A percentile compares a stretch with the other conserved stretches of the same genome.
Conservation (phyloP, 2,113 vertebrate species). For the Petromus typicus region DNA sequence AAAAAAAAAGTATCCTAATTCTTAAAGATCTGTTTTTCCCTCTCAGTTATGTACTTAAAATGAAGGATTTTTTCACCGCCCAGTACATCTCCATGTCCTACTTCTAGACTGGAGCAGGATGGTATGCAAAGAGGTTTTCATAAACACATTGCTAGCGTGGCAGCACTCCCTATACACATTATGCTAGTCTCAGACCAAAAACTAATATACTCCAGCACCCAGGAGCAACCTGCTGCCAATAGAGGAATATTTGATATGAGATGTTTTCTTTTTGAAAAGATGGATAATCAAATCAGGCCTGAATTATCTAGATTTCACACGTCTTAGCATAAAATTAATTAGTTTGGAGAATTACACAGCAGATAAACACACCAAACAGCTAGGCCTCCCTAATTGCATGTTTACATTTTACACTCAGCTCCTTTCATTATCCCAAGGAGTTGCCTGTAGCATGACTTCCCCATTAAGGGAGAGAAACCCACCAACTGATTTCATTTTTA, state of each 20-base stretch:
- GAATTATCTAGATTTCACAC: constrained; percentile 18
- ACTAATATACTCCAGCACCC: not conserved
- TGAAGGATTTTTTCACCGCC: not conserved
- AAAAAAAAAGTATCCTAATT: not conserved
- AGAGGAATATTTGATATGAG: not conserved
- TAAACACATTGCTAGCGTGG: not conserved
- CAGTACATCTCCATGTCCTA: not conserved
- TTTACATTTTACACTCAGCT: constrained; percentile 72
- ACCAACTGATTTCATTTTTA: constrained; percentile 81
- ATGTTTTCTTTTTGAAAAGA: constrained; percentile 1
- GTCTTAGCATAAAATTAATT: constrained; percentile 76
- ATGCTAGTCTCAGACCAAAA: not conserved
- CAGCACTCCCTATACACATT: not conserved
- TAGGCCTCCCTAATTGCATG: not conserved
- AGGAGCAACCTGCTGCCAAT: not conserved
- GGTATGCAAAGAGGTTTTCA: constrained; percentile 1
- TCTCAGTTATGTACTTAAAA: not conserved
- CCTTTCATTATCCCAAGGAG: constrained; percentile 77
- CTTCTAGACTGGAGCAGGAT: not conserved
- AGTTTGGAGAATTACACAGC: constrained; percentile 34
- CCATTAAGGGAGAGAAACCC: constrained; percentile 73
- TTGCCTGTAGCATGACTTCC: constrained; percentile 68
- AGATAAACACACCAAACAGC: constrained; percentile 38
- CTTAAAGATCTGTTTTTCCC: not conserved
- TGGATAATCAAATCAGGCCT: constrained; percentile 47